Percentiles rank a stretch among this genome's conserved stretches.
Conservation (phyloP, 1,140 invertebrate genomes). For the Aphaenogaster floridana region DNA sequence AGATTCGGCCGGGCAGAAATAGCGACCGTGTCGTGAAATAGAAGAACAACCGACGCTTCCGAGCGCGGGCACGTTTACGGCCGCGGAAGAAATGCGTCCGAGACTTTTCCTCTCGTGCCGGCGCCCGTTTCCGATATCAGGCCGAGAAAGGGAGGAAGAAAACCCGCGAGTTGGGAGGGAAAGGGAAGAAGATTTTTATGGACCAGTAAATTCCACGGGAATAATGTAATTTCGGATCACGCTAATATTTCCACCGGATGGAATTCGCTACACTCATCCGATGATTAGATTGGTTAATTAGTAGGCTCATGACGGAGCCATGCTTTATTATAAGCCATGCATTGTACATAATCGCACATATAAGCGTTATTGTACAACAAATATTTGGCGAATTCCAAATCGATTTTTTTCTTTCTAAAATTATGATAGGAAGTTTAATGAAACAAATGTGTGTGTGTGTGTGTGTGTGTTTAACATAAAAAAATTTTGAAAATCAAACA, state of each 20-base stretch:
- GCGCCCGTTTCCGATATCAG: slow-evolving; percentile 14
- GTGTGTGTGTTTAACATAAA: background rate
- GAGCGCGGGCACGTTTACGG: background rate
- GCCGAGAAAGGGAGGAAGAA: background rate
- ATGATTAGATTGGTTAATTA: slow-evolving; percentile 18
- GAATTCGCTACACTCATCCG: background rate
- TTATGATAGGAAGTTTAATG: background rate
- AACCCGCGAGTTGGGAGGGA: background rate
- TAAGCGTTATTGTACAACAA: background rate
- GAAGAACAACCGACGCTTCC: slow-evolving; percentile 51
- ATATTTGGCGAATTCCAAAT: background rate
- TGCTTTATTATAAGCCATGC: background rate
- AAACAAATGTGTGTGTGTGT: background rate
- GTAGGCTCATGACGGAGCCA: background rate
- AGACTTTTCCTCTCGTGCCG: slow-evolving; percentile 18
- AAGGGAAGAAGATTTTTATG: slow-evolving; percentile 30
- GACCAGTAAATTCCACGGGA: background rate
- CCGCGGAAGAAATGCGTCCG: background rate
- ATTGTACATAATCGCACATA: background rate
- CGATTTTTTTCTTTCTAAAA: background rate
- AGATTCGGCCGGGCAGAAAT: slow-evolving; percentile 80
- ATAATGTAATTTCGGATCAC: background rate
- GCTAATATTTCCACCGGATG: background rate
- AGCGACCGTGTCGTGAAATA: slow-evolving; percentile 64
- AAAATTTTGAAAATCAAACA: slow-evolving; percentile 9